Conservation (phyloP, 2,113 vertebrate species). For the Elaphurus davidianus region DNA sequence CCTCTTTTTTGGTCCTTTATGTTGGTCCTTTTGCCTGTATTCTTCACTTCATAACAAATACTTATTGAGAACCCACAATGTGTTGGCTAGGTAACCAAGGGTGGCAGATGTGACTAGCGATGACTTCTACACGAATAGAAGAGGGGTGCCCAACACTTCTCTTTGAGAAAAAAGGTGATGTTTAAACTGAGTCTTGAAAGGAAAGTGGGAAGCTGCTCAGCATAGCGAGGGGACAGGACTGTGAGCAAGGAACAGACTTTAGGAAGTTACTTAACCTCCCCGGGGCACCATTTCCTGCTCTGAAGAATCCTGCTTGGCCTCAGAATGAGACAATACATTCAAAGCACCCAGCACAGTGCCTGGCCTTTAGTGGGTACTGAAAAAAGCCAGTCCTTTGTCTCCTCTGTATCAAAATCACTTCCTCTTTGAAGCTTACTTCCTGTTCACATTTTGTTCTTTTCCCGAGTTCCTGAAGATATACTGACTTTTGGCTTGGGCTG, state of each 20-base stretch:
- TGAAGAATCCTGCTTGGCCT: not conserved
- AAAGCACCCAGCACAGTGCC: not conserved
- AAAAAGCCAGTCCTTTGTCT: not conserved
- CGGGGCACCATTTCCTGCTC: not conserved
- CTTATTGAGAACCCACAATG: not conserved
- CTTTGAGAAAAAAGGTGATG: not conserved
- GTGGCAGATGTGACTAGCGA: not conserved
- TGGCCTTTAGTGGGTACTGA: not conserved
- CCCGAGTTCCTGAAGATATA: not conserved
- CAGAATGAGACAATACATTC: not conserved
- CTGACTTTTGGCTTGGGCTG: not conserved
- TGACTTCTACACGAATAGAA: not conserved
- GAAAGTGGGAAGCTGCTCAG: not conserved
- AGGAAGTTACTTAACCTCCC: not conserved
- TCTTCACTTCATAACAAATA: not conserved
- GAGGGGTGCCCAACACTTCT: not conserved
- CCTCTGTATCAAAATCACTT: slow-evolving; percentile 21
- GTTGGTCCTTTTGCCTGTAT: not conserved
- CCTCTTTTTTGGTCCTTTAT: not conserved
- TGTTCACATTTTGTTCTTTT: not conserved
- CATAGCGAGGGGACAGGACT: not conserved
- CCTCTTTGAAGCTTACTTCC: slow-evolving; percentile 48
- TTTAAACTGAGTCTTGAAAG: not conserved
- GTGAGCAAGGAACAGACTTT: not conserved
- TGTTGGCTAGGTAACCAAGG: not conserved